These are phyloP conservation scores for Remorina albescens DNA, from an alignment of 2,797 vertebrate genomes.

Conservation along the genomic window DNA sequence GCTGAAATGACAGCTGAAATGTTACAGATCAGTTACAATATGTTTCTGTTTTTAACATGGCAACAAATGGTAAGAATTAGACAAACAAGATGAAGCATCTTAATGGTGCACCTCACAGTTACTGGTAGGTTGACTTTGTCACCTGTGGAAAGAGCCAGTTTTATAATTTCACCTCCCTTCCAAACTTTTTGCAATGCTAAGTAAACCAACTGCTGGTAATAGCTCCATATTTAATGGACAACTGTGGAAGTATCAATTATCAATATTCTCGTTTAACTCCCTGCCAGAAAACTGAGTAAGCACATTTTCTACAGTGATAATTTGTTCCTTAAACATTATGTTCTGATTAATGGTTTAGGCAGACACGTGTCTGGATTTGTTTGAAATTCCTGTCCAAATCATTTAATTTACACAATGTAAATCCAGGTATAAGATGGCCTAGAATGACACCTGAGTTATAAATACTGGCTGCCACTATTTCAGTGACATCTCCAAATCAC, in stretches of 20 bases:
- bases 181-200: neutral
- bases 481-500: conserved; percentile 32
- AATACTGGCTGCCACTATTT: conserved; percentile 21
- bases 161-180: neutral
- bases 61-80: too few relatives aligned
- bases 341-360: conserved; percentile 18
- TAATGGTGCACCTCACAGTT: neutral
- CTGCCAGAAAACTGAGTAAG: conserved; percentile 2
- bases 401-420: conserved; percentile 15
- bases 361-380: conserved; percentile 5
- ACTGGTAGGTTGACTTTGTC: neutral
- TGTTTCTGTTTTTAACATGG: too few relatives aligned
- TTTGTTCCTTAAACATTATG: conserved; percentile 1
- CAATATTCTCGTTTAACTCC: conserved; percentile 6
- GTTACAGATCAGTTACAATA: too few relatives aligned
- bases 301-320: conserved; percentile 11
- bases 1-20: too few relatives aligned
- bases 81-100: too few relatives aligned
- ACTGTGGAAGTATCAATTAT: conserved; percentile 8
- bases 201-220: neutral
- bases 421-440: neutral
- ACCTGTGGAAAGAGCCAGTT: neutral
- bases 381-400: conserved; percentile 18
- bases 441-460: conserved; percentile 19
- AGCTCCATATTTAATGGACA: conserved; percentile 20